phyloP scores from a whole-genome alignment of 1,140 invertebrate species.

The Littorina saxatilis region DNA sequence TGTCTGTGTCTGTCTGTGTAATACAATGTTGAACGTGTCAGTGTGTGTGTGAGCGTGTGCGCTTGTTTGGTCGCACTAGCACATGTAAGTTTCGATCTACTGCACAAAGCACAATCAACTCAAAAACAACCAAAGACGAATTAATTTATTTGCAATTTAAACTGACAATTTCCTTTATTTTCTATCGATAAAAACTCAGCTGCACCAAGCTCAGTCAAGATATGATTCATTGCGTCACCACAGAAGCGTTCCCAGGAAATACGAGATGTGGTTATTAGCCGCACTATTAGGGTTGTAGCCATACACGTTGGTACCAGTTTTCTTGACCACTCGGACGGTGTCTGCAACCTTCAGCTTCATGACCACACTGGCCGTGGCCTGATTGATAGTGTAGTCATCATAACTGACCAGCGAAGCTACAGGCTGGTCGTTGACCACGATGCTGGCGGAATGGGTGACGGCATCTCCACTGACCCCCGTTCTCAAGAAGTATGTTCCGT shows the following conservation, averaged over 20 bases:
- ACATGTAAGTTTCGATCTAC: too few species aligned
- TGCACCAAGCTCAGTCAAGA: too few species aligned
- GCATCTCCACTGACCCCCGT: not conserved
- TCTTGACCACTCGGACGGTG: conserved; percentile 3
- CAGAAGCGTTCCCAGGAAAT: conserved; percentile 29
- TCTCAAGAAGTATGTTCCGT: conserved; percentile 16
- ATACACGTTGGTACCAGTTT: not conserved
- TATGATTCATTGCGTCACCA: not conserved
- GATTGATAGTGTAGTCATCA: conserved; percentile 5
- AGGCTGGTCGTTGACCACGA: not conserved
- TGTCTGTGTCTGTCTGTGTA: too few species aligned
- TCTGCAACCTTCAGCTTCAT: not conserved
- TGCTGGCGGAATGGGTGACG: conserved; percentile 10
- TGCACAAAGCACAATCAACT: too few species aligned
- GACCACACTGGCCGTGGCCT: not conserved
- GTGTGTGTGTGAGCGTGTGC: too few species aligned
- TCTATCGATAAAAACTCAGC: too few species aligned
- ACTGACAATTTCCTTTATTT: too few species aligned
- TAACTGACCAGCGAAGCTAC: not conserved
- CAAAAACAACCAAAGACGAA: too few species aligned
- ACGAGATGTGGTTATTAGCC: not conserved
- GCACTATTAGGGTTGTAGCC: not conserved
- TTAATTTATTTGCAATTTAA: too few species aligned
- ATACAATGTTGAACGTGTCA: too few species aligned
- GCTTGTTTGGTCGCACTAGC: too few species aligned